Evolutionary conservation across 1,140 invertebrate genomes (phyloP).

Genomic region (Teleogryllus occipitalis): DNA sequence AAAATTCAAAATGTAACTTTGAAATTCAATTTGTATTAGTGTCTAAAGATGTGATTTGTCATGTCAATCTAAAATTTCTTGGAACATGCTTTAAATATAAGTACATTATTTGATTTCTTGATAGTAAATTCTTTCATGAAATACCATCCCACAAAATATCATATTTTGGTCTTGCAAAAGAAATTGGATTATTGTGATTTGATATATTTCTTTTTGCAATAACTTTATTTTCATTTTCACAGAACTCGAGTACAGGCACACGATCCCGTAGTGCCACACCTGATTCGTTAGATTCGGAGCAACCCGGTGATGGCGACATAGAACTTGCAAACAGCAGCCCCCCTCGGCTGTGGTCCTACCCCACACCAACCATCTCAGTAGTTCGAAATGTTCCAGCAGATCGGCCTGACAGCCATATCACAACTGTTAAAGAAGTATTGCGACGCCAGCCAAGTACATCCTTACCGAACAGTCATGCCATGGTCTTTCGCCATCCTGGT

Average conservation of each 20-base stretch:
- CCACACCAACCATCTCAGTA: slow-evolving; percentile 18
- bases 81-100: no score
- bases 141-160: no score
- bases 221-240: slow-evolving; percentile 21
- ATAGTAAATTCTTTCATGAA: no score
- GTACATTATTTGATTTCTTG: no score
- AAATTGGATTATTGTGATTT: no score
- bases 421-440: neutral
- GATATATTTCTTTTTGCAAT: no score
- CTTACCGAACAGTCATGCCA: neutral
- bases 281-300: slow-evolving; percentile 69
- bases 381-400: neutral
- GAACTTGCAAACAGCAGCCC: slow-evolving; percentile 11
- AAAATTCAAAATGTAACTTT: no score
- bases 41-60: no score
- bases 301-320: slow-evolving; percentile 34
- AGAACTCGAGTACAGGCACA: slow-evolving; percentile 60
- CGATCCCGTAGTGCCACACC: slow-evolving; percentile 79
- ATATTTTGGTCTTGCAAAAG: no score
- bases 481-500: neutral
- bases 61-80: no score
- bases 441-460: neutral
- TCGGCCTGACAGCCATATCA: neutral
- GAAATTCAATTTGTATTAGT: no score
- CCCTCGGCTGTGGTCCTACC: neutral